Conservation (phyloP, 2,888 invertebrate species). For the Allygus modestus region DNA sequence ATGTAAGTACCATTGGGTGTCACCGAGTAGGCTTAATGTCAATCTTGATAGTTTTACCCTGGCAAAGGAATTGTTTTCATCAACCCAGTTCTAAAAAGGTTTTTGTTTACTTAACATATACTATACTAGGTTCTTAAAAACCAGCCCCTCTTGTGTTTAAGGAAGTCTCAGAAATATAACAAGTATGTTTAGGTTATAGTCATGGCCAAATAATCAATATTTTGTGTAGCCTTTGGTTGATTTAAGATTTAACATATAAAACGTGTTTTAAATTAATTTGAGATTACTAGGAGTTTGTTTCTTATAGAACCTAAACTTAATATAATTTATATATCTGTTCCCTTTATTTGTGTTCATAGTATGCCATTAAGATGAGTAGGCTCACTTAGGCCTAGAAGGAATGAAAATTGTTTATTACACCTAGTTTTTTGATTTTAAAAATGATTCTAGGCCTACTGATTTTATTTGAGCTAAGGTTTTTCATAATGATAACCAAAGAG, state of each 20-base stretch:
- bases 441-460: too few relatives aligned
- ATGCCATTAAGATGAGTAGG: too few relatives aligned
- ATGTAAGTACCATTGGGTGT: conserved; percentile 48
- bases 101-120: not conserved
- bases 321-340: too few relatives aligned
- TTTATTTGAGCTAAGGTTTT: too few relatives aligned
- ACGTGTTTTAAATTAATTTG: not conserved
- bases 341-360: too few relatives aligned
- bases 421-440: too few relatives aligned
- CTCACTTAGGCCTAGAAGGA: too few relatives aligned
- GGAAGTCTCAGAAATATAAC: not conserved
- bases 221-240: conserved; percentile 32
- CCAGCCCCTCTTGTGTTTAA: not conserved
- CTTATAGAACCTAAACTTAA: too few relatives aligned
- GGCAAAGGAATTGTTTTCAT: not conserved
- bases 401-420: too few relatives aligned
- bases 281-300: not conserved
- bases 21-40: conserved; percentile 51
- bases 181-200: conserved; percentile 50
- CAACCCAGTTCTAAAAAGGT: not conserved
- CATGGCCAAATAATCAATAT: conserved; percentile 49
- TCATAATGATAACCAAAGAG: too few relatives aligned
- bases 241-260: not conserved
- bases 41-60: conserved; percentile 15
- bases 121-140: not conserved